Conservation (phyloP, 2,797 vertebrate genomes). For the Premnoplex brunnescens region DNA sequence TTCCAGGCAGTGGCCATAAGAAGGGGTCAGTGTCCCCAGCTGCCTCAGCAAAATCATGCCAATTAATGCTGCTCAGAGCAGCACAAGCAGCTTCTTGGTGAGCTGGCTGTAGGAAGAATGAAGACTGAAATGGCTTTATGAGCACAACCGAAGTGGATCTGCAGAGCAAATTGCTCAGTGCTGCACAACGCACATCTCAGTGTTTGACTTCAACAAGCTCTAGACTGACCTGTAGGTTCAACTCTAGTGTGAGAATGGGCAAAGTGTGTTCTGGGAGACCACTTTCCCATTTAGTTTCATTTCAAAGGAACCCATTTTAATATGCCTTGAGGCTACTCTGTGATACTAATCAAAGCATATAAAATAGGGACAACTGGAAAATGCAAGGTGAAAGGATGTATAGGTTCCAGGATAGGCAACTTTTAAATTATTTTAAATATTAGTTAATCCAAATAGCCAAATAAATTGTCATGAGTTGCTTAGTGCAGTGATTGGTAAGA, state of each 20-base stretch:
- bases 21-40: not conserved
- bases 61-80: not conserved
- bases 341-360: not conserved
- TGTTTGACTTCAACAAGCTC: not conserved
- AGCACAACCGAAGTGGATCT: not conserved
- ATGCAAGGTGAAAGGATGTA: not conserved
- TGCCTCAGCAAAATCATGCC: not conserved
- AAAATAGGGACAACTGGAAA: not conserved
- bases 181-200: accelerated
- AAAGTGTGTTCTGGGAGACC: not conserved
- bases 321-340: not conserved
- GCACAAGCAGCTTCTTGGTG: not conserved
- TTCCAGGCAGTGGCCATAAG: accelerated
- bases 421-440: not conserved
- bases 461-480: not conserved
- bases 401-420: not conserved
- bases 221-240: not conserved
- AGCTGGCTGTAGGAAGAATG: not conserved
- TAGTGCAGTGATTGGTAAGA: not conserved
- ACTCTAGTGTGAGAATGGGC: not conserved
- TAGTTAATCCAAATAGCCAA: not conserved
- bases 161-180: not conserved
- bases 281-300: not conserved
- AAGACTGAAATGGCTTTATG: not conserved
- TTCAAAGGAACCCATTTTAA: not conserved